Percentiles rank a stretch among this genome's conserved stretches.
Conservation (phyloP, 1,140 invertebrate genomes). For the Achroia grisella region DNA sequence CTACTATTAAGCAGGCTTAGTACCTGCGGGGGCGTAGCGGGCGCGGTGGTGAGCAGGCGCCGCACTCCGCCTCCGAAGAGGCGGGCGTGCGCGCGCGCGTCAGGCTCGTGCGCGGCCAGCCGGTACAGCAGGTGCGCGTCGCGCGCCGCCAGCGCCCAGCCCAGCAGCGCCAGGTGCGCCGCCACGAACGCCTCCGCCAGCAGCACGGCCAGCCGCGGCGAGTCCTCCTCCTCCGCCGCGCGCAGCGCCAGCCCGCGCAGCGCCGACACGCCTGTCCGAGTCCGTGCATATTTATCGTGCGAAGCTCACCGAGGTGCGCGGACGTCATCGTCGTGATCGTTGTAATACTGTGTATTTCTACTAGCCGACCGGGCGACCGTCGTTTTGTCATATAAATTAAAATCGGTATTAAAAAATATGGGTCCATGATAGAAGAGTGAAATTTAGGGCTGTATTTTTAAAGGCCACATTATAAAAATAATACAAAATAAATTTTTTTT, state of each 20-base stretch:
- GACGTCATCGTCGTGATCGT: background rate
- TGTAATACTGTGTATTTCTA: background rate
- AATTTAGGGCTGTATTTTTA: background rate
- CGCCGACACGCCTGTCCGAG: slow-evolving; percentile 85
- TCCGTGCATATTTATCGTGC: no score
- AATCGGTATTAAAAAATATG: no score
- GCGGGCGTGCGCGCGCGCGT: slow-evolving; percentile 86
- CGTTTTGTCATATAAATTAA: no score
- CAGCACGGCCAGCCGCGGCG: slow-evolving; percentile 92
- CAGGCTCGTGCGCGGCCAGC: slow-evolving; percentile 89
- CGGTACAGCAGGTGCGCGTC: slow-evolving; percentile 95
- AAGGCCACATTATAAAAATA: background rate
- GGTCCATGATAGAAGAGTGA: no score
- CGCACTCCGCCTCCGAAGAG: slow-evolving; percentile 97
- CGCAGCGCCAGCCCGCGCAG: slow-evolving; percentile 90
- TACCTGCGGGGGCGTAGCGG: slow-evolving; percentile 42
- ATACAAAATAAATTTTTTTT: background rate
- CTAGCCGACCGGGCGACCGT: background rate
- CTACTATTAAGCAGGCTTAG: no score
- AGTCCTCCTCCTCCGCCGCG: slow-evolving; percentile 97
- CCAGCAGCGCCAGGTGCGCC: slow-evolving; percentile 92
- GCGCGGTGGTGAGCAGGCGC: slow-evolving; percentile 87
- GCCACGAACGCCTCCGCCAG: slow-evolving; percentile 95
- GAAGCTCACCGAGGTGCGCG: no score
- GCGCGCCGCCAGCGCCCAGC: slow-evolving; percentile 94